Evolutionary conservation across 2,888 invertebrate genomes (phyloP).

Genomic region (Mimachlamys varia): DNA sequence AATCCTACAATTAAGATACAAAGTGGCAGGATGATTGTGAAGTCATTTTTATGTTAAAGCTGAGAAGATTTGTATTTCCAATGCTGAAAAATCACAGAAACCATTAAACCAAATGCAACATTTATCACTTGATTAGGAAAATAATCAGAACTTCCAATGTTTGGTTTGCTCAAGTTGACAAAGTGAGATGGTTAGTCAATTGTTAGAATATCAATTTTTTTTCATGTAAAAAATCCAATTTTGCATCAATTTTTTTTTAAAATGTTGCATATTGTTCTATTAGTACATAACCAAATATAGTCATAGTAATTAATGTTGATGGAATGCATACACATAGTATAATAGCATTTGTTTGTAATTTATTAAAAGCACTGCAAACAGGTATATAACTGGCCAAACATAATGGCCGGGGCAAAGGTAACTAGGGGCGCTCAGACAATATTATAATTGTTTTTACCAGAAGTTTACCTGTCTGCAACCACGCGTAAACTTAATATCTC

Average conservation of each 20-base stretch:
- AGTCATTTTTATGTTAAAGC: background rate
- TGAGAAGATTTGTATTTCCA: background rate
- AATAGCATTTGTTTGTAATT: slow-evolving; percentile 24
- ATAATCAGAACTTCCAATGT: background rate
- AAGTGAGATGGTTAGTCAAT: background rate
- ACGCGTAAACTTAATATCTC: slow-evolving; percentile 13
- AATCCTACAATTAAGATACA: background rate
- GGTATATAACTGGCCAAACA: slow-evolving; percentile 15
- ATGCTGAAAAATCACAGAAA: slow-evolving; percentile 34
- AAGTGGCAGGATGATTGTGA: background rate
- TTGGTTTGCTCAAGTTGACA: background rate
- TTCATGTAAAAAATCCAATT: background rate
- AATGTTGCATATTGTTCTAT: background rate
- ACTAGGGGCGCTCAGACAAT: background rate
- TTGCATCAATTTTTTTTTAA: background rate
- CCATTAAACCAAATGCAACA: slow-evolving; percentile 17
- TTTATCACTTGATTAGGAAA: background rate
- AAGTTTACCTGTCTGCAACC: slow-evolving; percentile 33
- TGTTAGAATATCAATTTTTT: background rate
- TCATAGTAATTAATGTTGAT: slow-evolving; percentile 23
- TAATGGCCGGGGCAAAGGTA: slow-evolving; percentile 8
- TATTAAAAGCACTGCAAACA: slow-evolving; percentile 28
- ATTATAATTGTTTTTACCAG: slow-evolving; percentile 13
- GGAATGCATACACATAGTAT: background rate
- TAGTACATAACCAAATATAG: slow-evolving; percentile 10